phyloP scores from a whole-genome alignment of 2,888 invertebrate species.

The Ornithoptera alexandrae region DNA sequence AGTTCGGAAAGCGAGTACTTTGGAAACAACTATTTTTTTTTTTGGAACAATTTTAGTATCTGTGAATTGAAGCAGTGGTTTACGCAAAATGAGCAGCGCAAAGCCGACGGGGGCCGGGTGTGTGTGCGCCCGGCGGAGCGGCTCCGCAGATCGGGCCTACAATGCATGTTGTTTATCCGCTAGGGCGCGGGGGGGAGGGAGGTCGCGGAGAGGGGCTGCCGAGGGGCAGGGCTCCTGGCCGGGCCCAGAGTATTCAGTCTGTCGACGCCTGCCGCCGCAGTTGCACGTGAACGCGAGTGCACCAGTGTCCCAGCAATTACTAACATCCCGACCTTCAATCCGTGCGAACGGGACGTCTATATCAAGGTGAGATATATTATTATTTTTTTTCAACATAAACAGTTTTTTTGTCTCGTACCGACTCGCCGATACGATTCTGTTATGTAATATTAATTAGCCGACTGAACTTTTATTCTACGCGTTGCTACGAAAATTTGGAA shows the following conservation, averaged over 20 bases:
- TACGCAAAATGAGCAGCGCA: slow-evolving; percentile 28
- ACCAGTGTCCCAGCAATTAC: slow-evolving; percentile 51
- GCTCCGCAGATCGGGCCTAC: slow-evolving; percentile 73
- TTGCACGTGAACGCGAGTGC: slow-evolving; percentile 63
- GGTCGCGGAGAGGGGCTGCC: slow-evolving; percentile 35
- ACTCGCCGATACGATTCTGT: neutral
- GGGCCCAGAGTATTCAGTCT: slow-evolving; percentile 54
- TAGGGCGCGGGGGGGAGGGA: slow-evolving; percentile 55
- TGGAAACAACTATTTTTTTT: neutral
- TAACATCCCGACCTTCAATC: slow-evolving; percentile 74
- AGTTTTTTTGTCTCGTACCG: neutral
- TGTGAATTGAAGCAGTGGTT: slow-evolving; percentile 17
- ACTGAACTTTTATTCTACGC: slow-evolving; percentile 6
- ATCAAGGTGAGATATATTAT: slow-evolving; percentile 62
- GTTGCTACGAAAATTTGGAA: slow-evolving; percentile 11
- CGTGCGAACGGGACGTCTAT: slow-evolving; percentile 74
- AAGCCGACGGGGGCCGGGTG: slow-evolving; percentile 47
- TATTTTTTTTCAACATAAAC: slow-evolving; percentile 24
- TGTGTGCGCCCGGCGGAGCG: slow-evolving; percentile 51
- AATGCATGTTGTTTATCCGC: slow-evolving; percentile 79
- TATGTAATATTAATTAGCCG: slow-evolving; percentile 19
- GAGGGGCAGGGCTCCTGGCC: slow-evolving; percentile 69
- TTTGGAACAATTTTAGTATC: slow-evolving; percentile 30
- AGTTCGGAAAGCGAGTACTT: slow-evolving; percentile 2
- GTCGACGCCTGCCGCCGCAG: slow-evolving; percentile 62